Evolutionary conservation across 2,797 vertebrate genomes (phyloP), one percentile per base, ranked within the genome.

Genomic region (Synanceia verrucosa): DNA sequence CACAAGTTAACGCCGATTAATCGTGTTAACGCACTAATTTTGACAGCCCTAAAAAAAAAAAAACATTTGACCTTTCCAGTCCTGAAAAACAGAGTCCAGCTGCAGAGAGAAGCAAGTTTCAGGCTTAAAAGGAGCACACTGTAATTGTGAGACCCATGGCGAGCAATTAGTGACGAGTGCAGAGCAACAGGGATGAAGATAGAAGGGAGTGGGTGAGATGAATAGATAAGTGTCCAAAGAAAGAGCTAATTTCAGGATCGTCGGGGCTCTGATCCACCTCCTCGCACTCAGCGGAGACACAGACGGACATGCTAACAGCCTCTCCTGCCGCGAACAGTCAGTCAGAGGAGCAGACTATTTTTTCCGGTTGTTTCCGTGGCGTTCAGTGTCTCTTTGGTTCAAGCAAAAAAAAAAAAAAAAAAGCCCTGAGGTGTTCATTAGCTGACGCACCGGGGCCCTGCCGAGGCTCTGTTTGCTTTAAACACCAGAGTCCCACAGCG

Each of bases 391-490:
- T 46, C 62, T 6, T 24, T 12, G 37, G 29, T 51, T 53, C 46
- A 34, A 41, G 46, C 18, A 31, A 48, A 81, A n/a, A n/a, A n/a
- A n/a, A n/a, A n/a, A n/a, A n/a, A n/a, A n/a, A n/a, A n/a, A n/a
- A 82, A 70, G 58, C 90, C 84, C 90, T 16, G 43, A 83, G 86
- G 90, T 85, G 78, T 83, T 93, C 75, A 91, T 93, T 92, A 92
- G 68, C 65, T 0, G 14, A n/a, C 67, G 46, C 47, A 65, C 52
- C 56, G 9, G 73, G 74, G 79, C 36, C 37, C 36, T 21, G 29
- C 60, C 2, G 70, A 66, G 85, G 52, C 64, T 72, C 76, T 65
- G 71, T 78, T 72, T 66, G 75, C 74, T 29, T 79, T 55, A 34
- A 82, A 62, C 78, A 58, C 41, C 59, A 4, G 1, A 57, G 43